phyloP scores from a whole-genome alignment of 1,140 invertebrate genomes.

The Brachionus asplanchnoidis region DNA sequence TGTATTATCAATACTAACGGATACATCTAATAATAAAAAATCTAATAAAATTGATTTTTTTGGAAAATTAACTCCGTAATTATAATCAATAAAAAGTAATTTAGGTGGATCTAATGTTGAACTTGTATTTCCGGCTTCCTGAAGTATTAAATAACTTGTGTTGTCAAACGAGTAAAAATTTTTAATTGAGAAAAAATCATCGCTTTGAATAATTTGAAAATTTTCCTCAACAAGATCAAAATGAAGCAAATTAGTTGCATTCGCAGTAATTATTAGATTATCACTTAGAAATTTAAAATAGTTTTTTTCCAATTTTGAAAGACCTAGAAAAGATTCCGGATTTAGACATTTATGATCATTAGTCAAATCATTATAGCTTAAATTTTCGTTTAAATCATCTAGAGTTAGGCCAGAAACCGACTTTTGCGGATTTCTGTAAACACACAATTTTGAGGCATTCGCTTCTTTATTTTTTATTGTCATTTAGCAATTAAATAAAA shows the following conservation, averaged over 20 bases:
- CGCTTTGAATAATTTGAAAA: neutral
- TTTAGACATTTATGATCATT: neutral
- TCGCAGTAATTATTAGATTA: neutral
- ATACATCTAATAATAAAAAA: neutral
- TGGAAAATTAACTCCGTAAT: neutral
- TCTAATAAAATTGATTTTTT: neutral
- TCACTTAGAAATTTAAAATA: slow-evolving; percentile 9
- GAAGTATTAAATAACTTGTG: neutral
- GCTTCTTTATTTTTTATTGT: neutral
- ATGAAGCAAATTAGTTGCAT: slow-evolving; percentile 1
- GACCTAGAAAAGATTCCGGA: neutral
- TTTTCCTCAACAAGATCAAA: neutral
- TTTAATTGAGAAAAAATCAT: neutral
- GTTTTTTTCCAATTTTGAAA: neutral
- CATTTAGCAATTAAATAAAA: neutral
- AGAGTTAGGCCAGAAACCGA: neutral
- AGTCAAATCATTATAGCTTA: neutral
- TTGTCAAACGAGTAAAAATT: neutral
- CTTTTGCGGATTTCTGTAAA: neutral
- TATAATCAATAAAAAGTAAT: neutral
- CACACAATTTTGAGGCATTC: neutral
- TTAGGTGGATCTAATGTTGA: neutral
- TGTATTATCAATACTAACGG: neutral
- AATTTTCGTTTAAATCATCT: neutral
- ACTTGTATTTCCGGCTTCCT: neutral